These are phyloP conservation scores for Coelogynopora nodosa DNA, from an alignment of 2,888 invertebrate species.

Conservation along the genomic window DNA sequence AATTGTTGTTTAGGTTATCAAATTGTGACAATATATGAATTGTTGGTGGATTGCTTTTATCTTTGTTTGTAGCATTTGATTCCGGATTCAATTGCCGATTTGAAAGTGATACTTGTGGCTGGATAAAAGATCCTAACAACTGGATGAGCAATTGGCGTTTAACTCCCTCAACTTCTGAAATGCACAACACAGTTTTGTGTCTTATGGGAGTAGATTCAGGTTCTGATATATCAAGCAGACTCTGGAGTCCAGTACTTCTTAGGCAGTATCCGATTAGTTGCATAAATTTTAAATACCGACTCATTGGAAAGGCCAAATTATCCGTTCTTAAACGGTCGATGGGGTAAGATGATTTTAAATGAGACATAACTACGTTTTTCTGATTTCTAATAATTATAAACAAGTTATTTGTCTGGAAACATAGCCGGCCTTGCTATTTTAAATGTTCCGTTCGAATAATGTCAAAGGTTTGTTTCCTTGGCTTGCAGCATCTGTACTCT, in stretches of 20 bases:
- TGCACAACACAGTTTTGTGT: background rate
- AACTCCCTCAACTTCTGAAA: background rate
- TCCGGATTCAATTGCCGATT: slow-evolving; percentile 38
- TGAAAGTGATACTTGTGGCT: slow-evolving; percentile 36
- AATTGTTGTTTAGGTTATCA: too few species aligned
- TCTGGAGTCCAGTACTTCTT: slow-evolving; percentile 35
- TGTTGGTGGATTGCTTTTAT: too few species aligned
- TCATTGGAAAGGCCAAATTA: slow-evolving; percentile 19
- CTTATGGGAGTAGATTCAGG: background rate
- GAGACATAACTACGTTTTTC: background rate
- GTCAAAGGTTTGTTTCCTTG: background rate
- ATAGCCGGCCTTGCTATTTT: background rate
- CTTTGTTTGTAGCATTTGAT: background rate
- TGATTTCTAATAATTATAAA: background rate
- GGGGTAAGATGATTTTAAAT: slow-evolving; percentile 30
- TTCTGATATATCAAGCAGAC: slow-evolving; percentile 19
- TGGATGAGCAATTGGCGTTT: slow-evolving; percentile 37
- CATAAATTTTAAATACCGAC: background rate
- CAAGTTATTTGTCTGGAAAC: background rate
- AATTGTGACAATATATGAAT: too few species aligned
- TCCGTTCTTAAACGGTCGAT: slow-evolving; percentile 31
- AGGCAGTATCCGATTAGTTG: background rate
- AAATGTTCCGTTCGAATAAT: background rate
- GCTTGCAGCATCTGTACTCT: background rate
- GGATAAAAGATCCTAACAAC: slow-evolving; percentile 41